Conservation (phyloP, 2,888 invertebrate species). For the Netelia inedita region DNA sequence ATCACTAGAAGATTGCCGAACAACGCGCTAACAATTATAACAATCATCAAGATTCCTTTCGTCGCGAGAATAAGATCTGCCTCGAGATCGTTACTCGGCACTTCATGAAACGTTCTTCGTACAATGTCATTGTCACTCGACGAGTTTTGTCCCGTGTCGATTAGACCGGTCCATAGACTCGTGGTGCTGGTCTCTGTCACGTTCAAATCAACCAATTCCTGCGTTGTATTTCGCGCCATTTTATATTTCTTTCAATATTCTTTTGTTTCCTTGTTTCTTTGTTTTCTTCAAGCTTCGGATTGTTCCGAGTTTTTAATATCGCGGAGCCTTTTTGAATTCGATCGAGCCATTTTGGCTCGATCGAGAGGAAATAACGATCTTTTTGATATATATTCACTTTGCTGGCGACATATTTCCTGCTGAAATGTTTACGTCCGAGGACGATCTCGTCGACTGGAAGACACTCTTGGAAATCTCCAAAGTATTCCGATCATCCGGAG, state of each 20-base stretch:
- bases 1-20: constrained; percentile 96
- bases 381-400: not conserved
- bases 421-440: not conserved
- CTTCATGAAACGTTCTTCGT: constrained; percentile 68
- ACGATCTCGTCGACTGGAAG: constrained; percentile 11
- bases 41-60: constrained; percentile 93
- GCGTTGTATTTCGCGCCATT: constrained; percentile 57
- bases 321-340: not conserved
- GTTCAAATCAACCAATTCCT: constrained; percentile 42
- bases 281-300: not conserved
- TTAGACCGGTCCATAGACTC: constrained; percentile 70
- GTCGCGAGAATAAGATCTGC: constrained; percentile 88
- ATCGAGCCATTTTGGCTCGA: constrained; percentile 19
- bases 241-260: not conserved
- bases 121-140: constrained; percentile 66
- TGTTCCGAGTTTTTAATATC: not conserved
- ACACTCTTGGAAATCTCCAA: not conserved
- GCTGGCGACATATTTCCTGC: not conserved
- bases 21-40: constrained; percentile 95
- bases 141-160: constrained; percentile 75
- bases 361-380: not conserved
- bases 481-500: constrained; percentile 25
- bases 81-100: constrained; percentile 84
- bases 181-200: constrained; percentile 56
- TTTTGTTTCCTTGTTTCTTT: not conserved